These are phyloP conservation scores for Plusia festucae DNA, from an alignment of 2,888 invertebrate species.

Conservation along the genomic window DNA sequence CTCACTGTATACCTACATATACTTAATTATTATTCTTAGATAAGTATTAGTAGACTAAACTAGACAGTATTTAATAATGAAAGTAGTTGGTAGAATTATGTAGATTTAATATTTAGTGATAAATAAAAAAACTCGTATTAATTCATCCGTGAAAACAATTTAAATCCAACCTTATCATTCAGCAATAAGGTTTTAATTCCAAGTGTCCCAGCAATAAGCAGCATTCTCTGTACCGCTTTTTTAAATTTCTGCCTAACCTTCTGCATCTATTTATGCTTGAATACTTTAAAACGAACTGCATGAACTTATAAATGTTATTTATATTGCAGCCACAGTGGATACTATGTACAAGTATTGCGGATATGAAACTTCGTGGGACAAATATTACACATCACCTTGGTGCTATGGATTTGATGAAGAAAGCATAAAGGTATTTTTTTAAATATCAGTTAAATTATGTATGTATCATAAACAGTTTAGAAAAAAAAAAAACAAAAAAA, in stretches of 20 bases:
- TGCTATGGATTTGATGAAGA: conserved; percentile 92
- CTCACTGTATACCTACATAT: too few species aligned
- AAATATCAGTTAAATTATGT: too few species aligned
- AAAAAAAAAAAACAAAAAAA: too few species aligned
- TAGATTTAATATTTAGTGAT: too few species aligned
- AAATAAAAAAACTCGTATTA: neutral
- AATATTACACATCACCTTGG: conserved; percentile 92
- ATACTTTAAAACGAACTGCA: neutral
- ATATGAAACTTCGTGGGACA: conserved; percentile 95
- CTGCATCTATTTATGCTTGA: neutral
- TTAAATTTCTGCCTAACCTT: neutral
- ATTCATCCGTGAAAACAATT: neutral
- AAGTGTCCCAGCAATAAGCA: neutral
- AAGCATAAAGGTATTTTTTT: conserved; percentile 84
- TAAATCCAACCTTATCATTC: neutral
- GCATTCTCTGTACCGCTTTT: neutral
- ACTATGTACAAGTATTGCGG: conserved; percentile 93
- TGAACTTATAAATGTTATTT: neutral
- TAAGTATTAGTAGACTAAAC: neutral
- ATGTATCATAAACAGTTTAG: too few species aligned
- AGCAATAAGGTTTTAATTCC: neutral
- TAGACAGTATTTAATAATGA: neutral
- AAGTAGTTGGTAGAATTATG: too few species aligned
- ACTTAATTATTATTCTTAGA: neutral
- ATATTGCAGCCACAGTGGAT: conserved; percentile 87